Evolutionary conservation across 1,140 invertebrate genomes (phyloP), one percentile per base, ranked within the genome.

Genomic region (Brachionus plicatilis): DNA sequence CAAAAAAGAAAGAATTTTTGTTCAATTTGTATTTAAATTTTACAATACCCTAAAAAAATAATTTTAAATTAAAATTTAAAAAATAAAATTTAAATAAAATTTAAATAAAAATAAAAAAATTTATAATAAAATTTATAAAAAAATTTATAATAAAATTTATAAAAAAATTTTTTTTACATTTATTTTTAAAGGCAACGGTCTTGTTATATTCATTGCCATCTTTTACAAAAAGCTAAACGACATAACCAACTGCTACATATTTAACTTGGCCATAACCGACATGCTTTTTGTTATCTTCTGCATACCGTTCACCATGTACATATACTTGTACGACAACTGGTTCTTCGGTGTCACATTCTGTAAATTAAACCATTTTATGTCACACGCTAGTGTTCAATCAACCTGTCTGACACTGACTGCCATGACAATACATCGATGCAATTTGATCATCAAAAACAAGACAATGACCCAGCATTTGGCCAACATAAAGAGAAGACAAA

Each of bases 181-280:
- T 3, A 29, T 29, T 29, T 29, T 33, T 33, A 2, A 41, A 68
- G 80, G 82, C 5, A 84, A 84, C 24, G 82, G 82, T 11, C 20
- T 84, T 37, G 82, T 84, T 11, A 72, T 84, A 50, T 50, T 84
- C 29, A 50, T 84, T 12, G 82, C 82, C 37, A 37, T 84, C 3
- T 50, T 9, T 29, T 84, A 70, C 33, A 72, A 72, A 41, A 68
- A 84, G 47, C 12, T 84, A 60, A 68, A 60, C 14, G 66, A 84
- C 29, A 75, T 72, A n/a, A 84, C 83, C n/a, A 84, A 76, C 65
- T 84, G 68, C 56, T 84, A 75, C 27, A 84, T 84, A 53, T 75
- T 84, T 33, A 84, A 76, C 45, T 84, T 84, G 24, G 83, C 83
- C 20, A 66, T 84, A 14, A 76, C 83, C 12, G 83, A 84, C 56